Evolutionary conservation across 2,797 vertebrate species (phyloP).

Genomic region (Varecia variegata): DNA sequence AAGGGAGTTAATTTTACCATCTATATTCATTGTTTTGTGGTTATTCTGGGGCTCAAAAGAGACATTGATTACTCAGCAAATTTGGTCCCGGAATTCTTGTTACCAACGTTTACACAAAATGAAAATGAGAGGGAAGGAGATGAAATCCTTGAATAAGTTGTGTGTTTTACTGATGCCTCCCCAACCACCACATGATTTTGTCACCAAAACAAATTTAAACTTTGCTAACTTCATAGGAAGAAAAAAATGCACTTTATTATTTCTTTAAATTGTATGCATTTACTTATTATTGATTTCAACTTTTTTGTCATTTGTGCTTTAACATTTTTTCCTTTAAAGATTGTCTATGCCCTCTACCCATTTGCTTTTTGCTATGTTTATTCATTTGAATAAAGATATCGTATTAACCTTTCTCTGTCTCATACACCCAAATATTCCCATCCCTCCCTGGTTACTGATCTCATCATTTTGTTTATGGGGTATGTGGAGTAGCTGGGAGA

Average conservation of each 20-base stretch:
- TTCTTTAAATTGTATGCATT: not conserved
- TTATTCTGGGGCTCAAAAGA: not conserved
- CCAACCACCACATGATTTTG: not conserved
- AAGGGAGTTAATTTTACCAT: not conserved
- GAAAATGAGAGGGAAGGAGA: not conserved
- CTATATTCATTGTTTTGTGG: not conserved
- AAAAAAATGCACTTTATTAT: not conserved
- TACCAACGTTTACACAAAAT: not conserved
- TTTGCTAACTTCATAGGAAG: not conserved
- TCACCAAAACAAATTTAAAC: slow-evolving; percentile 3
- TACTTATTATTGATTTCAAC: not conserved
- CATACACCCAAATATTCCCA: not conserved
- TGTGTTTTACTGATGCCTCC: not conserved
- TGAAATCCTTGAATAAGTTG: not conserved
- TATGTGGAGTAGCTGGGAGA: accelerated
- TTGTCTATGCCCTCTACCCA: not conserved
- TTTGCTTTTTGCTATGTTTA: not conserved
- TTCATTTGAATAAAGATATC: not conserved
- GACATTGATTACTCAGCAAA: not conserved
- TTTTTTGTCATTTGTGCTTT: not conserved
- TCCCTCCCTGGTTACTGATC: no score
- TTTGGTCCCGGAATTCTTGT: not conserved
- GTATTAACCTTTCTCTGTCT: not conserved
- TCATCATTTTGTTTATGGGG: not conserved
- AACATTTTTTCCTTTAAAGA: not conserved